A percentile compares a stretch with the other conserved stretches of the same genome.
phyloP scores from a whole-genome alignment of 1,140 invertebrate genomes.

The Asobara japonica region DNA sequence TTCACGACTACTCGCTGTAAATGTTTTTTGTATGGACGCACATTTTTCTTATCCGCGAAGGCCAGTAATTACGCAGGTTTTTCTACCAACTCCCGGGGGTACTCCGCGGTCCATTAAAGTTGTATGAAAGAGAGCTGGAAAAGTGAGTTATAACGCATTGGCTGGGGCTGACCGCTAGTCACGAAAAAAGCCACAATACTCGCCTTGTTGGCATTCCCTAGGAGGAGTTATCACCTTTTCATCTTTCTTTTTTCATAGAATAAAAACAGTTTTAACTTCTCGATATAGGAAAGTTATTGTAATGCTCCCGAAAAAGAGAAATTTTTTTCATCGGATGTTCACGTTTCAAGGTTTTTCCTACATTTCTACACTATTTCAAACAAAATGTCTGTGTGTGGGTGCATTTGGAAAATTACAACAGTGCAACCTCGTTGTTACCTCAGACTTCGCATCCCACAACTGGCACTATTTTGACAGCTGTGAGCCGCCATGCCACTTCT shows the following conservation, averaged over 20 bases:
- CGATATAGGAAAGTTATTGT: too few species aligned
- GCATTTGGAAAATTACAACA: too few species aligned
- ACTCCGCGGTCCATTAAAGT: background rate
- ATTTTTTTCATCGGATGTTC: too few species aligned
- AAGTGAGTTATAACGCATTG: background rate
- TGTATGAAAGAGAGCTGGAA: background rate
- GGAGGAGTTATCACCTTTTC: background rate
- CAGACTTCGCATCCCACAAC: too few species aligned
- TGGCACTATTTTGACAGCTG: too few species aligned
- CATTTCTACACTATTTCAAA: too few species aligned
- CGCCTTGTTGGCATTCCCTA: background rate
- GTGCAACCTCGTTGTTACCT: too few species aligned
- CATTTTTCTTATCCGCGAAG: background rate
- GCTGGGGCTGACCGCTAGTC: background rate
- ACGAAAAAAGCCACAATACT: background rate
- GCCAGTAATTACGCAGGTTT: background rate
- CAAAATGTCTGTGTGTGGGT: too few species aligned
- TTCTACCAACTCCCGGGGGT: background rate
- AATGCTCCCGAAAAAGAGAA: too few species aligned
- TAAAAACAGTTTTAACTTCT: too few species aligned
- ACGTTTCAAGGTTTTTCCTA: too few species aligned
- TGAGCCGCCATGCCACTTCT: too few species aligned
- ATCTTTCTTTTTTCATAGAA: background rate
- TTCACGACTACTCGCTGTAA: background rate
- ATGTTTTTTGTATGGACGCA: background rate